These are phyloP conservation scores for Exocentrus adspersus DNA, from an alignment of 2,888 invertebrate genomes.

Conservation along the genomic window DNA sequence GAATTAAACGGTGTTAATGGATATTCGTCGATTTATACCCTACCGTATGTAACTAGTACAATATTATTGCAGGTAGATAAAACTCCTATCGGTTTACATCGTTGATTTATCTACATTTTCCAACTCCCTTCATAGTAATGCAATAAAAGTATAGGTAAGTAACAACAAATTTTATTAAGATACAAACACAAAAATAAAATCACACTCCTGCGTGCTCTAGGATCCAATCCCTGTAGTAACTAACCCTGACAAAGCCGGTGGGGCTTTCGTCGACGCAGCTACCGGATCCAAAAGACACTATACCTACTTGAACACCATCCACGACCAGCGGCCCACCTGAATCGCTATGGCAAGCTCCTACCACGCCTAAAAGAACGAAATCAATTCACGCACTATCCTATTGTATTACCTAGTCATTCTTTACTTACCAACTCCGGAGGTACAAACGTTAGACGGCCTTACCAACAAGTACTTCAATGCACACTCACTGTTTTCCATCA, in stretches of 20 bases:
- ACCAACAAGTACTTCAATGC: constrained; percentile 59
- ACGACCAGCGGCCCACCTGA: constrained; percentile 56
- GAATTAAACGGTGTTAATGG: too few relatives aligned
- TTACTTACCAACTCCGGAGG: not conserved
- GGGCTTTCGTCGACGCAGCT: constrained; percentile 58
- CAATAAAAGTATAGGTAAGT: too few relatives aligned
- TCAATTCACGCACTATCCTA: too few relatives aligned
- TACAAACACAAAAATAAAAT: not conserved
- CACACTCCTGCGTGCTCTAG: not conserved
- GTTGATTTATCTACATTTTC: too few relatives aligned
- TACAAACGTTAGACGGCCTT: constrained; percentile 41
- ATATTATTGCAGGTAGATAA: too few relatives aligned
- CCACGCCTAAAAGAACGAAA: constrained; percentile 46
- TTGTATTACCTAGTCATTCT: too few relatives aligned
- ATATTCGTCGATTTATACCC: too few relatives aligned
- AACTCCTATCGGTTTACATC: too few relatives aligned
- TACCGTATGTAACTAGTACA: too few relatives aligned
- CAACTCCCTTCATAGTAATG: too few relatives aligned
- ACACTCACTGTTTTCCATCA: constrained; percentile 63
- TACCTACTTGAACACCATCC: constrained; percentile 32
- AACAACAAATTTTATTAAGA: too few relatives aligned
- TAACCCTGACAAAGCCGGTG: constrained; percentile 56
- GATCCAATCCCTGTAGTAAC: constrained; percentile 34
- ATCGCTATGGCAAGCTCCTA: constrained; percentile 65
- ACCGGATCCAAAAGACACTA: constrained; percentile 51